These are phyloP conservation scores for Cerceris rybyensis DNA, from an alignment of 2,888 invertebrate species.

Conservation along the genomic window DNA sequence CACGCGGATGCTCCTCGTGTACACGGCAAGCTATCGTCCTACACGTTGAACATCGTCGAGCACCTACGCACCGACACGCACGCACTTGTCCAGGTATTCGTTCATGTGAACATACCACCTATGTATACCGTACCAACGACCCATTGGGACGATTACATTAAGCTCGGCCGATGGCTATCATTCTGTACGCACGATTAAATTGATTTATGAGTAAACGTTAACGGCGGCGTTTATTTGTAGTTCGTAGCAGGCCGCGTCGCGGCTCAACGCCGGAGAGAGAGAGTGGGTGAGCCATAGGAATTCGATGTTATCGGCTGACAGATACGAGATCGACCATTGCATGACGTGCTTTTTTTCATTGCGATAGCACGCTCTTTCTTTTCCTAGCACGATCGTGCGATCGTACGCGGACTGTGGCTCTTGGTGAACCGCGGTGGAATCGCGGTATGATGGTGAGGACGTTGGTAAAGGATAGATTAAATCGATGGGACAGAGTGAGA, in stretches of 20 bases:
- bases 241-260: constrained; percentile 36
- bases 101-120: neutral
- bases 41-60: neutral
- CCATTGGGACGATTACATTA: constrained; percentile 70
- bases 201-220: constrained; percentile 73
- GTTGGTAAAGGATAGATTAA: too few relatives aligned
- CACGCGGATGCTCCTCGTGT: neutral
- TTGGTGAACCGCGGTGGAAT: neutral
- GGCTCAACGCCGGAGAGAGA: constrained; percentile 6
- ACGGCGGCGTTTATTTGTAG: constrained; percentile 66
- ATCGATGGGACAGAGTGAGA: neutral
- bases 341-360: constrained; percentile 56
- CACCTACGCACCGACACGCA: neutral
- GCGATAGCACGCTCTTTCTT: constrained; percentile 41
- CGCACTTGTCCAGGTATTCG: neutral
- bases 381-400: constrained; percentile 33
- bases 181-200: constrained; percentile 73
- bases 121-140: constrained; percentile 7
- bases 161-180: constrained; percentile 61
- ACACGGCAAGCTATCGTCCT: neutral
- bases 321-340: constrained; percentile 70
- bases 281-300: constrained; percentile 70
- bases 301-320: constrained; percentile 71
- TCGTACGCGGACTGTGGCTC: constrained; percentile 35
- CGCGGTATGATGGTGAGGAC: too few relatives aligned